Evolutionary conservation across 2,113 vertebrate species (phyloP).

Genomic region (Phyllostomus hastatus): DNA sequence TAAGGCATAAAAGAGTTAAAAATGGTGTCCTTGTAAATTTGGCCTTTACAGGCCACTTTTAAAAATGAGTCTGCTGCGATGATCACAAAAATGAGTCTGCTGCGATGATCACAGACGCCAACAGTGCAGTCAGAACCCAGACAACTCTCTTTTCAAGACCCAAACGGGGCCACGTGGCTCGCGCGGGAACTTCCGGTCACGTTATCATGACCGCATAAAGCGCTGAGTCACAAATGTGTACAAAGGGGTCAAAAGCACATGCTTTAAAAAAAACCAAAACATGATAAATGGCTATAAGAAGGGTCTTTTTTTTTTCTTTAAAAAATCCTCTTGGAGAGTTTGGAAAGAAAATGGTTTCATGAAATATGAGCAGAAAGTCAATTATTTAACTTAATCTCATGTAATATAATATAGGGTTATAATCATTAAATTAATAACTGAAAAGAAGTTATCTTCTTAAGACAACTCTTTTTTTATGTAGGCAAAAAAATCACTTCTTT

Average conservation of each 20-base stretch:
- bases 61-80: neutral
- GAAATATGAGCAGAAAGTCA: neutral
- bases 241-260: neutral
- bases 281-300: neutral
- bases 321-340: neutral
- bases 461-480: neutral
- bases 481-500: neutral
- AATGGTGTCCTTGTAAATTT: neutral
- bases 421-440: neutral
- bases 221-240: neutral
- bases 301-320: neutral
- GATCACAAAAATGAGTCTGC: neutral
- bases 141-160: neutral
- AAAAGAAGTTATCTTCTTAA: neutral
- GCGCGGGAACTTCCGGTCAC: neutral
- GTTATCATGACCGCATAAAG: neutral
- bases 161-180: neutral
- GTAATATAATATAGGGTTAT: neutral
- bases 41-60: neutral
- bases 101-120: neutral
- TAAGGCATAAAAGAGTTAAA: neutral
- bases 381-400: neutral
- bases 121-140: neutral
- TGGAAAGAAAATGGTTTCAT: neutral
- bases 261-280: neutral